phyloP scores from a whole-genome alignment of 2,113 vertebrate species.

The Prietella phreatophila region DNA sequence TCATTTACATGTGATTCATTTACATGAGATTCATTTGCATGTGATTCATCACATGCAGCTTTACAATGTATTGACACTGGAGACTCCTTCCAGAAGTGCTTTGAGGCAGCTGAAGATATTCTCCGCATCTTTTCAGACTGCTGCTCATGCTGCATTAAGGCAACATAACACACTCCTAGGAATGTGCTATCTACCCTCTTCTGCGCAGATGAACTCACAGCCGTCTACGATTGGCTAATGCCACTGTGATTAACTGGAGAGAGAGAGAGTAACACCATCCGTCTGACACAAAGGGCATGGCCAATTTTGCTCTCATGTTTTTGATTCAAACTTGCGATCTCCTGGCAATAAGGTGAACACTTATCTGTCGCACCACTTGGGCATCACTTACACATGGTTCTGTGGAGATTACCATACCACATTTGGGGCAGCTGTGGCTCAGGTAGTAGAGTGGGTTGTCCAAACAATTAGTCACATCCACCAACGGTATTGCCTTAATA shows the following conservation, averaged over 20 bases:
- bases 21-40: too few species aligned
- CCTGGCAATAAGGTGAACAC: not conserved
- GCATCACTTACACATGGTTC: not conserved
- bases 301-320: not conserved
- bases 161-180: not conserved
- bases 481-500: too few species aligned
- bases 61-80: not conserved
- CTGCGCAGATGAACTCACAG: not conserved
- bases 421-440: too few species aligned
- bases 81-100: not conserved
- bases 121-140: not conserved
- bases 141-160: not conserved
- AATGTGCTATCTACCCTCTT: not conserved
- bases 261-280: not conserved
- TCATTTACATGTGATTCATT: too few species aligned
- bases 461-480: too few species aligned
- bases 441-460: too few species aligned
- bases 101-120: not conserved
- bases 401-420: not conserved
- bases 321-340: not conserved
- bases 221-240: not conserved
- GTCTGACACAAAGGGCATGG: not conserved
- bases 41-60: not conserved
- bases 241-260: not conserved
- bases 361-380: not conserved